phyloP scores from a whole-genome alignment of 2,113 vertebrate genomes.

The human region GRCh38 chr4:164018501-164019000 shows the following conservation, averaged over 20 bases:
- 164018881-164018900: not conserved
- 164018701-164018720: not conserved
- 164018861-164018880: not conserved
- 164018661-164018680: not conserved
- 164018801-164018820: not conserved
- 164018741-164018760: not conserved
- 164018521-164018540: not conserved
- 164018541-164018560: not conserved
- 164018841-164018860: not conserved
- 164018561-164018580: not conserved
- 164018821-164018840: not conserved
- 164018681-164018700: not conserved
- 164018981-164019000: not conserved
- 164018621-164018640: not conserved
- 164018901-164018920: not conserved
- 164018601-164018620: not conserved
- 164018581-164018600: not conserved
- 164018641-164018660: not conserved
- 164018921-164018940: not conserved
- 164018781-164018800: not conserved
- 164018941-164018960: not conserved
- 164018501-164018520: not conserved
- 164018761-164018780: not conserved
- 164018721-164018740: not conserved
- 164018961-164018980: not conserved